Conservation (phyloP, 2,888 invertebrate genomes). For the Scaptomyza tumidula region DNA sequence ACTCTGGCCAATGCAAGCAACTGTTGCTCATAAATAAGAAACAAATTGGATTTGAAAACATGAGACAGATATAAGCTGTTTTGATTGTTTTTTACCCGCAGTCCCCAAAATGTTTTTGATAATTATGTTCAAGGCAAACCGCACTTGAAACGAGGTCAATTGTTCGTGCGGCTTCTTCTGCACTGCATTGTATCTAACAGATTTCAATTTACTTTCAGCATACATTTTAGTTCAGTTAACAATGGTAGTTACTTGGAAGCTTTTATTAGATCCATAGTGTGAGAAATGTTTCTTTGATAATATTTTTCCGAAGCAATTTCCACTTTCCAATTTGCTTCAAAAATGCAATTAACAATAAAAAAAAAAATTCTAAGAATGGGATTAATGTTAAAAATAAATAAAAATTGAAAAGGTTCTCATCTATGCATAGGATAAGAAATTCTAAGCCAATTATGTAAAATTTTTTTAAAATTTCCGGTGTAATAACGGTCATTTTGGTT, state of each 20-base stretch:
- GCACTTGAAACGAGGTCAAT: slow-evolving; percentile 62
- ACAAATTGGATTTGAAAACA: slow-evolving; percentile 40
- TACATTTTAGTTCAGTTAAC: neutral
- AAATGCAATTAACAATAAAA: neutral
- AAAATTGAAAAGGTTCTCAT: too few species aligned
- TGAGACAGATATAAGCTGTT: slow-evolving; percentile 39
- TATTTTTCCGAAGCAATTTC: neutral
- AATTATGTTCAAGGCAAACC: slow-evolving; percentile 58
- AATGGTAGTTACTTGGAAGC: neutral
- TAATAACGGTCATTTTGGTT: too few species aligned
- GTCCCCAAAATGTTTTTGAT: slow-evolving; percentile 29
- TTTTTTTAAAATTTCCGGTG: too few species aligned
- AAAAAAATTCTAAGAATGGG: neutral
- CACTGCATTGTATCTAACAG: slow-evolving; percentile 12
- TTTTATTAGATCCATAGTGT: neutral
- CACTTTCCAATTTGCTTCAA: neutral
- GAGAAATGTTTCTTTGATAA: too few species aligned
- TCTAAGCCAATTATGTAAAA: too few species aligned
- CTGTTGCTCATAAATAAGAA: slow-evolving; percentile 74
- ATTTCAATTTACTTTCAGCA: slow-evolving; percentile 11
- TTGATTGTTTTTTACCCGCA: slow-evolving; percentile 7
- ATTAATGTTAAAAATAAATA: too few species aligned
- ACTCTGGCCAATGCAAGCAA: slow-evolving; percentile 47
- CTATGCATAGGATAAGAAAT: too few species aligned
- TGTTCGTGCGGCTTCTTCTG: slow-evolving; percentile 21